phyloP scores from a whole-genome alignment of 2,888 invertebrate genomes.

The Eupelmus urozonus region DNA sequence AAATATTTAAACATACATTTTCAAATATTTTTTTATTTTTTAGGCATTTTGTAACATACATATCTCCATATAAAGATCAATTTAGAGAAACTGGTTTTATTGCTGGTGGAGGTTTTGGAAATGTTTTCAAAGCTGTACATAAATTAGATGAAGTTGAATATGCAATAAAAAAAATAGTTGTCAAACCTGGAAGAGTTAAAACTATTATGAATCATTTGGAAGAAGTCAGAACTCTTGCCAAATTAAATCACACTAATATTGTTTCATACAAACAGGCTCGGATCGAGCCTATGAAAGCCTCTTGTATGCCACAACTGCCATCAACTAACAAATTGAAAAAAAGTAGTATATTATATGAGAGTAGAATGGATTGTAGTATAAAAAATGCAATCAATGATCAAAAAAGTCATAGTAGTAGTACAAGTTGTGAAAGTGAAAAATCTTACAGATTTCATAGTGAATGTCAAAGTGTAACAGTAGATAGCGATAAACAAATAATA shows the following conservation, averaged over 20 bases:
- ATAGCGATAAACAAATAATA: constrained; percentile 15
- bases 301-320: constrained; percentile 30
- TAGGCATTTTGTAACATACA: constrained; percentile 73
- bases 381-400: constrained; percentile 11
- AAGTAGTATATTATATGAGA: not conserved
- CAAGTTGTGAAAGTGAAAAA: constrained; percentile 27
- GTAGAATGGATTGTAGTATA: not conserved
- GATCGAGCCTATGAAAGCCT: constrained; percentile 81
- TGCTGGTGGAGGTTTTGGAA: constrained; percentile 87
- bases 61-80: constrained; percentile 83
- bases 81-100: constrained; percentile 85
- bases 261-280: constrained; percentile 91
- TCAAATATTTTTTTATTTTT: constrained; percentile 22
- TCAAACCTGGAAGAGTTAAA: constrained; percentile 82
- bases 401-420: constrained; percentile 6
- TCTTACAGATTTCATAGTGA: constrained; percentile 17
- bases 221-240: constrained; percentile 90
- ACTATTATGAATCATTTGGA: constrained; percentile 83
- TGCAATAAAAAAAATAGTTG: constrained; percentile 88
- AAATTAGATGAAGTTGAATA: constrained; percentile 87
- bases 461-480: constrained; percentile 9
- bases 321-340: constrained; percentile 13
- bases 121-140: constrained; percentile 86
- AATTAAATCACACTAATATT: constrained; percentile 87
- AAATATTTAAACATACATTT: not conserved